A percentile compares a stretch with the other conserved stretches of the same genome.
These are phyloP conservation scores for Lates calcarifer DNA, from an alignment of 2,113 vertebrate species.

Conservation along the genomic window DNA sequence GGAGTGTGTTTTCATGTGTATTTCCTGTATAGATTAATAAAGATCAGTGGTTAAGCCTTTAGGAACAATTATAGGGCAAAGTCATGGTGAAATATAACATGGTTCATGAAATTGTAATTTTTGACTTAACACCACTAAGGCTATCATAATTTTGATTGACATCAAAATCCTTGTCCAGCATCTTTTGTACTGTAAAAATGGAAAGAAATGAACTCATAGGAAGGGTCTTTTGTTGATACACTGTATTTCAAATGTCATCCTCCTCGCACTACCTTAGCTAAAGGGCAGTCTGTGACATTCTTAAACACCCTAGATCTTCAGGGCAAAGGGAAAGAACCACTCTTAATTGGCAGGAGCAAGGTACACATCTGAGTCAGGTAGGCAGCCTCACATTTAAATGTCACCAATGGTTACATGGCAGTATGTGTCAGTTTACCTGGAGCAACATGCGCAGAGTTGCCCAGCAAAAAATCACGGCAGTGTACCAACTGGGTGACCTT, in stretches of 20 bases:
- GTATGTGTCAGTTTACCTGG: constrained; percentile 50
- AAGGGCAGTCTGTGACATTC: constrained; percentile 73
- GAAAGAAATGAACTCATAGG: constrained; percentile 26
- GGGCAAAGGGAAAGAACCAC: constrained; percentile 39
- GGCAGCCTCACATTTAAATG: constrained; percentile 79
- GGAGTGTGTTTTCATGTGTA: no score
- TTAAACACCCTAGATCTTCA: constrained; percentile 61
- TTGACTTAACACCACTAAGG: background rate
- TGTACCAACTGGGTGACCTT: constrained; percentile 64
- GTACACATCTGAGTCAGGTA: constrained; percentile 62
- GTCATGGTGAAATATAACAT: background rate
- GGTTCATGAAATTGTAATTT: background rate
- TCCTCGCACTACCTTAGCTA: constrained; percentile 46
- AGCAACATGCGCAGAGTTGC: constrained; percentile 46
- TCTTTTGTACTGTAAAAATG: constrained; percentile 10
- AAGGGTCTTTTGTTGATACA: constrained; percentile 49
- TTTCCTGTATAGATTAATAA: no score
- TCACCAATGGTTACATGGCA: constrained; percentile 63
- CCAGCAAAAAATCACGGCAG: constrained; percentile 20
- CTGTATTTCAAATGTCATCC: constrained; percentile 78
- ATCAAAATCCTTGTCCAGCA: constrained; percentile 18
- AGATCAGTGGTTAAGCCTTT: background rate
- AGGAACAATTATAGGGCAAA: no score
- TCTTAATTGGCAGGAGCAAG: constrained; percentile 72
- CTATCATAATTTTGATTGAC: background rate